These are phyloP conservation scores for Tupaia tana DNA, from an alignment of 2,113 vertebrate genomes.

Conservation along the genomic window DNA sequence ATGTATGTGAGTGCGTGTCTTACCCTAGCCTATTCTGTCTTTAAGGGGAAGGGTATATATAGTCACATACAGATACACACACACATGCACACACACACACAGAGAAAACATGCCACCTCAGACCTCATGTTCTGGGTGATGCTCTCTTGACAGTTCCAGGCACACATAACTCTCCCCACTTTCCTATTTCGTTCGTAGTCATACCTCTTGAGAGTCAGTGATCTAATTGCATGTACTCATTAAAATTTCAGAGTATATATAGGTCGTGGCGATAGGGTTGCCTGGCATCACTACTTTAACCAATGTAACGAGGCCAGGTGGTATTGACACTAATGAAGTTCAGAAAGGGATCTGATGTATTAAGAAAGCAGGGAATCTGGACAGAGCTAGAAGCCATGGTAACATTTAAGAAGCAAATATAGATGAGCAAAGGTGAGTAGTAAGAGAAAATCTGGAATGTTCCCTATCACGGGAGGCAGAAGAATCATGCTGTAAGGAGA, in stretches of 20 bases:
- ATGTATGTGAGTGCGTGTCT: background rate
- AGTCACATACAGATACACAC: rapidly evolving
- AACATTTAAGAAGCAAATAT: background rate
- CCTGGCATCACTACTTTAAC: background rate
- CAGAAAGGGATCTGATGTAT: background rate
- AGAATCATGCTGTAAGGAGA: background rate
- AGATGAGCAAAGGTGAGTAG: background rate
- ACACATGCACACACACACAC: background rate
- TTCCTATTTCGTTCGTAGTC: background rate
- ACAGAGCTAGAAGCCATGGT: background rate
- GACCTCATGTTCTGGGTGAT: background rate
- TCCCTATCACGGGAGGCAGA: background rate
- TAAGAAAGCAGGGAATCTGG: background rate
- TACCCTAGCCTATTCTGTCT: background rate
- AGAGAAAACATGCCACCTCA: background rate
- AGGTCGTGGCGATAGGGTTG: background rate
- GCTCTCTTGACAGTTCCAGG: background rate
- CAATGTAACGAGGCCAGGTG: background rate
- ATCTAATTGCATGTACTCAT: background rate
- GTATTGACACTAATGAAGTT: background rate
- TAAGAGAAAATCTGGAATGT: background rate
- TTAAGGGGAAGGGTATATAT: background rate
- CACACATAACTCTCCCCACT: background rate
- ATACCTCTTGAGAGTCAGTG: background rate
- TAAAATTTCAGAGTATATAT: background rate